Conservation (phyloP, 2,797 vertebrate species). For the Eremophila alpestris region DNA sequence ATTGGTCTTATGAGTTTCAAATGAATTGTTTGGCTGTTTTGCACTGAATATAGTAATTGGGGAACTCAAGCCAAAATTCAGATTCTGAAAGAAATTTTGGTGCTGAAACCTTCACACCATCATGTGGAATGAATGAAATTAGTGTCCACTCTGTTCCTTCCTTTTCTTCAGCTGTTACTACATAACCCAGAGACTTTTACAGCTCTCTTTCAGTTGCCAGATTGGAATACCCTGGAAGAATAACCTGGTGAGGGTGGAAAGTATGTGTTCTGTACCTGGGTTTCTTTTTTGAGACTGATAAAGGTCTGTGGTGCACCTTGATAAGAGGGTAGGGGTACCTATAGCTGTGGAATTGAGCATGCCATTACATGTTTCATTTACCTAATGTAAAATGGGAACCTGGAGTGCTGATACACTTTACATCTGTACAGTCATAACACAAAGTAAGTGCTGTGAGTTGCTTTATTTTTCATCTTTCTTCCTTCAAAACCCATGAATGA, state of each 20-base stretch:
- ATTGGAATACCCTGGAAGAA: background rate
- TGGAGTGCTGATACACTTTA: background rate
- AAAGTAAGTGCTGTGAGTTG: background rate
- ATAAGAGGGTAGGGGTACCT: background rate
- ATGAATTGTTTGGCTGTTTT: background rate
- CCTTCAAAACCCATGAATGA: background rate
- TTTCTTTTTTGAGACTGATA: background rate
- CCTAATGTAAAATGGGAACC: background rate
- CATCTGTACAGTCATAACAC: background rate
- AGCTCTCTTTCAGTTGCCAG: background rate
- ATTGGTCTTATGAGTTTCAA: background rate
- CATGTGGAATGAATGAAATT: background rate
- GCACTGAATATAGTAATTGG: background rate
- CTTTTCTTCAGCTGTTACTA: background rate
- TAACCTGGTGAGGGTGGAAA: background rate
- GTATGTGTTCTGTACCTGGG: background rate
- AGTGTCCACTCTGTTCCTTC: background rate
- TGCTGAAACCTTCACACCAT: background rate
- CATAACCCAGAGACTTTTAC: background rate
- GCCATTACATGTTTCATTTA: background rate
- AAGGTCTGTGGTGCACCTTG: background rate
- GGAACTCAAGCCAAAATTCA: background rate
- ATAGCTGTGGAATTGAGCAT: background rate
- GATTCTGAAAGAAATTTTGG: background rate
- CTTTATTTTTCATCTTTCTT: background rate